These are phyloP conservation scores for Ataeniobius toweri DNA, from an alignment of 2,797 vertebrate genomes.

Conservation along the genomic window DNA sequence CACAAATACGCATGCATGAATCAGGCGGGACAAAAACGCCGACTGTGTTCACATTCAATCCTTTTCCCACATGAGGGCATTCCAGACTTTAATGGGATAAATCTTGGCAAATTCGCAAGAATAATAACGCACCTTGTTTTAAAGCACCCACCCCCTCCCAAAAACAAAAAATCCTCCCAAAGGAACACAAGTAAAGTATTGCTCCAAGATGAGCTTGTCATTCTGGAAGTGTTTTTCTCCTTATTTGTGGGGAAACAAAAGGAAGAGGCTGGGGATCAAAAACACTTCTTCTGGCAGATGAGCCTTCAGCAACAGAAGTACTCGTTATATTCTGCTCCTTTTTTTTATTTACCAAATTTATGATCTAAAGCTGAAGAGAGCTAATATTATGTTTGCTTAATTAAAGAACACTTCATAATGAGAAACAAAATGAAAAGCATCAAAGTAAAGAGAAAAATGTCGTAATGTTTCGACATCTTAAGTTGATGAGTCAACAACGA, in stretches of 20 bases:
- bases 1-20: conserved; percentile 35
- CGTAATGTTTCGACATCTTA: not conserved
- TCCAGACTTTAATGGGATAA: conserved; percentile 69
- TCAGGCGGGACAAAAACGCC: conserved; percentile 63
- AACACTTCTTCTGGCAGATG: conserved; percentile 14
- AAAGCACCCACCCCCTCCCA: not conserved
- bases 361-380: not conserved
- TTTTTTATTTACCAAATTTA: not conserved
- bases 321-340: too few relatives aligned
- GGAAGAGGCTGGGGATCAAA: not conserved
- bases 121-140: conserved; percentile 58
- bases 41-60: conserved; percentile 59
- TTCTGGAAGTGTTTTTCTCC: conserved; percentile 18
- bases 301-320: too few relatives aligned
- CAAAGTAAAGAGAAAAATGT: not conserved
- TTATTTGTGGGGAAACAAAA: conserved; percentile 1
- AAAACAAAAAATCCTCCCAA: conserved; percentile 26
- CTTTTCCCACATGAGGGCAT: conserved; percentile 69
- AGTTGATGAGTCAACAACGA: too few relatives aligned
- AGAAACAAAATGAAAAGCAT: not conserved
- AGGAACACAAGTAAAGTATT: conserved; percentile 45
- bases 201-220: conserved; percentile 33
- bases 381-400: not conserved
- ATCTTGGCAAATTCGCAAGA: conserved; percentile 59
- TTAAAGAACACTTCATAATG: not conserved